Evolutionary conservation across 2,888 invertebrate species (phyloP), one percentile per base, ranked within the genome.

Genomic region (Parnassius smintheus): DNA sequence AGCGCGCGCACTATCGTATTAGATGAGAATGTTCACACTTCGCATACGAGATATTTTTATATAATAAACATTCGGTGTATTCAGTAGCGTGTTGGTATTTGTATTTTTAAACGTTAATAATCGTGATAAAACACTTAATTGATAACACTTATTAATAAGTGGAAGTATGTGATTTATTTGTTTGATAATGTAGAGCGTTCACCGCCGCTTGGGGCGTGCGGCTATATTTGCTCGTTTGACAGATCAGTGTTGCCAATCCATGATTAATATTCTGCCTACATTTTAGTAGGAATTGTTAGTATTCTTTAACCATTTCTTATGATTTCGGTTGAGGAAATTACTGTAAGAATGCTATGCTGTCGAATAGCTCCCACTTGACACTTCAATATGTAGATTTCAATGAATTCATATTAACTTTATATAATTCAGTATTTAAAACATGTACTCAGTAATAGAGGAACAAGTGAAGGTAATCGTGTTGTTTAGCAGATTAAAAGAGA

Each of bases 41-140:
- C 35, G 82, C 88, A 85, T 85, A 86, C 83, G 84, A 77, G 81
- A 78, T 80, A 91, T 91, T 91, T 91, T 91, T 91, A 83, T 91
- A 91, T 88, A 82, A 86, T 89, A 87, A 86, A 82, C 35, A 82
- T 84, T 85, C 68, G 81, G 83, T 90, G 89, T 90, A 89, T 78
- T 86, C 86, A 74, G 87, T 90, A 91, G 88, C 74, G 76, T 83
- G 85, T 87, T 86, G 87, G 82, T 89, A 87, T 80, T 82, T 88
- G 86, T 90, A 88, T 82, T 85, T 85, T 81, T 75, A 81, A 77
- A 76, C 72, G 74, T 75, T 76, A 75, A 75, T 78, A 74, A 74
- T 79, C 79, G 81, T 83, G 81, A 82, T 82, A 79, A 75, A 72
- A 74, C 72, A 67, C 18, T 18, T 18, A 18, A 18, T 18, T 18